Conservation (phyloP, 2,113 vertebrate species). For the Leptosomus discolor region DNA sequence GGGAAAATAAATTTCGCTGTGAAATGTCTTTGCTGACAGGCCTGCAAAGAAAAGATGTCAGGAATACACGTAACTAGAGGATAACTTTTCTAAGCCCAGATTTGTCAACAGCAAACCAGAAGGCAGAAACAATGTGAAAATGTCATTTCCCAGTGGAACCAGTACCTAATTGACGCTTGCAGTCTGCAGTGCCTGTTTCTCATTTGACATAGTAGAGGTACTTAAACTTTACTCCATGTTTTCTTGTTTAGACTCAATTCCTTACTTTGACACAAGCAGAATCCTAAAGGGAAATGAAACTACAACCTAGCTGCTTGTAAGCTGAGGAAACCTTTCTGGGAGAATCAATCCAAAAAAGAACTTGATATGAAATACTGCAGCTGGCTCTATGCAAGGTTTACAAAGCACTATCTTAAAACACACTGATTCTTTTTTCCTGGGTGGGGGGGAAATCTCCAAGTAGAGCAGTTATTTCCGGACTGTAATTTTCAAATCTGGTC, state of each 20-base stretch:
- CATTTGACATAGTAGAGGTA: slow-evolving; percentile 10
- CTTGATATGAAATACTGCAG: background rate
- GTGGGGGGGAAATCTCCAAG: background rate
- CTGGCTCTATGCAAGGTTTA: background rate
- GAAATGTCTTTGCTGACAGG: background rate
- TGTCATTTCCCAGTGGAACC: slow-evolving; percentile 32
- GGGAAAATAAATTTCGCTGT: background rate
- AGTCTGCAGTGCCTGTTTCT: slow-evolving; percentile 24
- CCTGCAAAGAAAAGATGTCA: background rate
- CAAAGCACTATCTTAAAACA: background rate
- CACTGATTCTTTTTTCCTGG: background rate
- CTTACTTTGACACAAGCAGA: slow-evolving; percentile 16
- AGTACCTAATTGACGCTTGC: slow-evolving; percentile 24
- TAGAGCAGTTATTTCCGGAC: background rate
- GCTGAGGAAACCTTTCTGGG: slow-evolving; percentile 34
- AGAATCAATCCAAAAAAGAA: slow-evolving; percentile 39
- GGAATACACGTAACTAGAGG: background rate
- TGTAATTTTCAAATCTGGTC: background rate
- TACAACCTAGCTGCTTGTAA: background rate
- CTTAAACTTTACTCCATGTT: slow-evolving; percentile 20
- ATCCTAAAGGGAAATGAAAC: slow-evolving; percentile 37
- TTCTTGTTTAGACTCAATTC: slow-evolving; percentile 52
- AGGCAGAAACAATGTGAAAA: slow-evolving; percentile 37
- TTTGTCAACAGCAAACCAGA: slow-evolving; percentile 19
- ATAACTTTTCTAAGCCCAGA: background rate